These are phyloP conservation scores for Petrosia ficiformis DNA, from an alignment of 37 sponge, comb jelly and placozoan genomes.

Conservation along the genomic window DNA sequence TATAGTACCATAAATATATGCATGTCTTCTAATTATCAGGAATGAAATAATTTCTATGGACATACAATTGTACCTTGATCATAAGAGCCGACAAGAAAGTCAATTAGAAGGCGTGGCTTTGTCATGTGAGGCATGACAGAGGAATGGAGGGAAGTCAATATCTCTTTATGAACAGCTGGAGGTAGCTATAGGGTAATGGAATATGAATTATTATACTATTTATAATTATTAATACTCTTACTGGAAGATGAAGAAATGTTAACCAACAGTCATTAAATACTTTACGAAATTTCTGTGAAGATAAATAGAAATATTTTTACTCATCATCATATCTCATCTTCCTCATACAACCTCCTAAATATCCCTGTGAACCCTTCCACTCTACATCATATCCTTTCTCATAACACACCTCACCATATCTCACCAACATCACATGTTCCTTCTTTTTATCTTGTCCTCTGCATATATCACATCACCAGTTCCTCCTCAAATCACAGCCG, in stretches of 20 bases:
- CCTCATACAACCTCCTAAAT: too few species aligned
- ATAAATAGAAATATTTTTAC: conserved; percentile 6
- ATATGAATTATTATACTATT: background rate
- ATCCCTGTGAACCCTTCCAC: too few species aligned
- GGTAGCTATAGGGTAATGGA: conserved; percentile 20
- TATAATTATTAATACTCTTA: conserved; percentile 31
- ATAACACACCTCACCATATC: too few species aligned
- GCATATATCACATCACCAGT: too few species aligned
- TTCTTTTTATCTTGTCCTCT: too few species aligned
- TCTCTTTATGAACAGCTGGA: conserved; percentile 17
- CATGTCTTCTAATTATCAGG: background rate
- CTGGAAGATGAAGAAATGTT: conserved; percentile 74
- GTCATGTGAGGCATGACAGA: conserved; percentile 89
- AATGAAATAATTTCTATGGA: too few species aligned
- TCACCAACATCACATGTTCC: too few species aligned
- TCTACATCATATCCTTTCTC: too few species aligned
- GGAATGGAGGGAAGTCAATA: conserved; percentile 73
- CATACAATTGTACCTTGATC: conserved; percentile 67
- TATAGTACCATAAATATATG: background rate
- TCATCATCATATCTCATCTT: too few species aligned
- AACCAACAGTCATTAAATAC: conserved; percentile 79
- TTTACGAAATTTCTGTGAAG: conserved; percentile 41
- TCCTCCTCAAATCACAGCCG: too few species aligned
- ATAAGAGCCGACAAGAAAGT: conserved; percentile 88
- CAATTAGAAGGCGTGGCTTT: conserved; percentile 86